These are phyloP conservation scores for Zophobas atratus DNA, from an alignment of 1,140 invertebrate genomes.

Conservation along the genomic window DNA sequence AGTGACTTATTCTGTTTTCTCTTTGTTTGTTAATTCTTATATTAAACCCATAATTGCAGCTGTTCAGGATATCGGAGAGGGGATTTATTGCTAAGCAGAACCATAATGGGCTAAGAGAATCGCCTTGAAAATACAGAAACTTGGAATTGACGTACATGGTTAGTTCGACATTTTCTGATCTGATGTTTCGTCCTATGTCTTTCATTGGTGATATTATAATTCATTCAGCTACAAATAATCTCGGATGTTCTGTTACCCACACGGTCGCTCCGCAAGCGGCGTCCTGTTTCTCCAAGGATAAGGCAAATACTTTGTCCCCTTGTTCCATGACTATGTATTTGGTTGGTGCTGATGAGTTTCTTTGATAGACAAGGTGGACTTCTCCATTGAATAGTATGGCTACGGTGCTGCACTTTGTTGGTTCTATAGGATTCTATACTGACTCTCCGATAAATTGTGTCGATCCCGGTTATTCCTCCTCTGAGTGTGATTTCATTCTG, in stretches of 20 bases:
- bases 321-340: background rate
- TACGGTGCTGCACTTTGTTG: background rate
- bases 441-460: background rate
- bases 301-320: background rate
- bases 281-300: background rate
- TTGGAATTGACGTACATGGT: background rate
- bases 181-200: background rate
- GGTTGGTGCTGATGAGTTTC: background rate
- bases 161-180: background rate
- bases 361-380: background rate
- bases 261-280: background rate
- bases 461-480: constrained; percentile 1
- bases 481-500: constrained; percentile 2
- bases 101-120: too few species aligned
- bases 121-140: background rate
- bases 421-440: background rate
- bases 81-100: too few species aligned
- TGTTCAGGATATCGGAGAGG: too few species aligned
- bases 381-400: background rate
- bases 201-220: too few species aligned
- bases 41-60: too few species aligned
- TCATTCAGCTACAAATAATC: background rate
- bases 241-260: constrained; percentile 1
- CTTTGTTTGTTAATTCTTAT: too few species aligned
- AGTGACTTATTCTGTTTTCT: too few species aligned